These are phyloP conservation scores for Drosophila yakuba DNA, from an alignment of 1,140 invertebrate species.

Conservation along the genomic window DNA sequence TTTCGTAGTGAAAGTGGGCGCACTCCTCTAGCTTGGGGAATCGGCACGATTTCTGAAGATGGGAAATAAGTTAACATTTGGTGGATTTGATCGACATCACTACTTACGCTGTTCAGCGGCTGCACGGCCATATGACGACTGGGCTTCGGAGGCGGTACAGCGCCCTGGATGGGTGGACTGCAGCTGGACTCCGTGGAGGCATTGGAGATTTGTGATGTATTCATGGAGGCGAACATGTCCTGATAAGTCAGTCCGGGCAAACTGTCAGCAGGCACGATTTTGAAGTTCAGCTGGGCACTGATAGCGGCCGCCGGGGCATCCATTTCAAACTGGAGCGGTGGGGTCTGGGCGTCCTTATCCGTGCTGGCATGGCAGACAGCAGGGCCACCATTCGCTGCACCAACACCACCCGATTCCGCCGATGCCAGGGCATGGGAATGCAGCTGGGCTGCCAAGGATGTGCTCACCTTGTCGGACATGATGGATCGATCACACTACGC, in stretches of 20 bases:
- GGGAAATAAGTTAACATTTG: neutral
- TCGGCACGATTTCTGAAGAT: conserved; percentile 84
- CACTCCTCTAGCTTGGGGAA: conserved; percentile 98
- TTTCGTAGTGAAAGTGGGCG: conserved; percentile 99
- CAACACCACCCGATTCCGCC: conserved; percentile 14
- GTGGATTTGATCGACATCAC: neutral
- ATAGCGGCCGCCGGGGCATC: conserved; percentile 67
- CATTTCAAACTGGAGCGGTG: conserved; percentile 56
- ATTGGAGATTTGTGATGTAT: conserved; percentile 83
- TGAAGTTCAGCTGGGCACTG: conserved; percentile 75
- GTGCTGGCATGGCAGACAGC: conserved; percentile 37
- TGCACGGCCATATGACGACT: conserved; percentile 77
- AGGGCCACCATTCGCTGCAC: neutral
- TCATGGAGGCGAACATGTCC: conserved; percentile 83
- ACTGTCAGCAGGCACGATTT: conserved; percentile 67
- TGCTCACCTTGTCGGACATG: conserved; percentile 74
- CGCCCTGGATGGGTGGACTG: conserved; percentile 53
- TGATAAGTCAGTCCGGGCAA: conserved; percentile 60
- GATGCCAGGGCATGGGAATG: conserved; percentile 67
- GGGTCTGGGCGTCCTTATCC: conserved; percentile 38
- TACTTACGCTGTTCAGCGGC: conserved; percentile 66
- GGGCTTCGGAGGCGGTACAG: conserved; percentile 55
- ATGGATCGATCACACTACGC: conserved; percentile 15
- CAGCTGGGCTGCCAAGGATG: conserved; percentile 59
- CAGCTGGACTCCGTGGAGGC: conserved; percentile 78